phyloP scores from a whole-genome alignment of 2,888 invertebrate species.

The Poecilobothrus nobilitatus region DNA sequence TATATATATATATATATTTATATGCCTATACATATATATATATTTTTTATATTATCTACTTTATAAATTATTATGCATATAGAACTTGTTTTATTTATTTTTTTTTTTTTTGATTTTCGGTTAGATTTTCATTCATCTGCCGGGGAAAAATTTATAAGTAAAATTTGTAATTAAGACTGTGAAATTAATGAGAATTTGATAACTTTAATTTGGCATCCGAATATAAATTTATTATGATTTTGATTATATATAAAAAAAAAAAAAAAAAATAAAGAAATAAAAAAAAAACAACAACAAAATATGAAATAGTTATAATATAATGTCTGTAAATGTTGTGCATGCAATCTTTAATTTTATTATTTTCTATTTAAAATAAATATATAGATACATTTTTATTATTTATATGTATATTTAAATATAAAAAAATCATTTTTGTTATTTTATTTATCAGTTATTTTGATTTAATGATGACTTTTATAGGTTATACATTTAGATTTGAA shows the following conservation, averaged over 20 bases:
- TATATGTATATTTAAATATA: neutral
- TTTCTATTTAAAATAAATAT: neutral
- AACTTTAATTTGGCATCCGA: neutral
- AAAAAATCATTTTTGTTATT: neutral
- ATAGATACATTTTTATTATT: neutral
- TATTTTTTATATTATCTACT: neutral
- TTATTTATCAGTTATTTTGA: neutral
- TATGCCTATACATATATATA: neutral
- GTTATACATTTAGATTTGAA: too few species aligned
- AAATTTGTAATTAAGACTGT: neutral
- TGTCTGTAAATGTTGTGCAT: neutral
- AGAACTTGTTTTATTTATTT: neutral
- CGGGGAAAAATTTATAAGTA: neutral
- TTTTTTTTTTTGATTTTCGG: neutral
- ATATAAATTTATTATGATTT: neutral
- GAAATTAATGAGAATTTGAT: neutral
- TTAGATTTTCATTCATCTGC: neutral
- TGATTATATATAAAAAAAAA: neutral
- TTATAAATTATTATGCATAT: neutral
- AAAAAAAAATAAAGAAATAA: too few species aligned
- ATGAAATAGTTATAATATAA: neutral
- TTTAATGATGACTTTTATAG: neutral
- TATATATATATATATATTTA: neutral
- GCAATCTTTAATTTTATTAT: neutral
- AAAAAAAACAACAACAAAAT: too few species aligned